phyloP scores from a whole-genome alignment of 2,113 vertebrate genomes.

The Campylorhamphus procurvoides region DNA sequence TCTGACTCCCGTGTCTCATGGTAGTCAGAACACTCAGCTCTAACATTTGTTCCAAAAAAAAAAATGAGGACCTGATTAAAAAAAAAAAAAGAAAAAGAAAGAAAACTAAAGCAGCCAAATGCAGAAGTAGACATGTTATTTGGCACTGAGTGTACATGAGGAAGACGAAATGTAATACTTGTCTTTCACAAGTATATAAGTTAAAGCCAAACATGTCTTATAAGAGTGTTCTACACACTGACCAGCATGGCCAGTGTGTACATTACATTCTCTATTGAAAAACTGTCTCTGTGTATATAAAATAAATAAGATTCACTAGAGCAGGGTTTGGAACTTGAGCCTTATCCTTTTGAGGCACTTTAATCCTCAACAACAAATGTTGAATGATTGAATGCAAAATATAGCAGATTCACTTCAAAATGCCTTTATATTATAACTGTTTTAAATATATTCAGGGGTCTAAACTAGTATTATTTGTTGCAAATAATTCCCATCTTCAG shows the following conservation, averaged over 20 bases:
- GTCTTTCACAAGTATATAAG: neutral
- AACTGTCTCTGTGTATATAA: neutral
- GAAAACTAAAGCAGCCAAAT: neutral
- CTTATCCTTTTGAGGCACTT: neutral
- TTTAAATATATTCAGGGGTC: neutral
- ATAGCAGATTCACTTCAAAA: neutral
- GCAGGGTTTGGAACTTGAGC: neutral
- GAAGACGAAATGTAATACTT: neutral
- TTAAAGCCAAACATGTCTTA: neutral
- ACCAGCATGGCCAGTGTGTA: neutral
- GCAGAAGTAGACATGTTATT: neutral
- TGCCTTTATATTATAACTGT: neutral
- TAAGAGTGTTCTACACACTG: neutral
- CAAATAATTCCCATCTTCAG: neutral
- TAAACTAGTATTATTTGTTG: neutral
- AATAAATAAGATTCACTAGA: neutral
- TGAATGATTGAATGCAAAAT: neutral
- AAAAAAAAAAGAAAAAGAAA: neutral
- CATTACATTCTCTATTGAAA: neutral
- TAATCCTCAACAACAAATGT: neutral
- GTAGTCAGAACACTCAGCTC: neutral
- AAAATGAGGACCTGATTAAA: neutral
- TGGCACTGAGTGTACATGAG: neutral
- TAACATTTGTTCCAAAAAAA: neutral
- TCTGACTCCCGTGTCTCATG: neutral